Evolutionary conservation across 2,113 vertebrate species (phyloP).

Genomic region (Xenotilapia flavipinnis): DNA sequence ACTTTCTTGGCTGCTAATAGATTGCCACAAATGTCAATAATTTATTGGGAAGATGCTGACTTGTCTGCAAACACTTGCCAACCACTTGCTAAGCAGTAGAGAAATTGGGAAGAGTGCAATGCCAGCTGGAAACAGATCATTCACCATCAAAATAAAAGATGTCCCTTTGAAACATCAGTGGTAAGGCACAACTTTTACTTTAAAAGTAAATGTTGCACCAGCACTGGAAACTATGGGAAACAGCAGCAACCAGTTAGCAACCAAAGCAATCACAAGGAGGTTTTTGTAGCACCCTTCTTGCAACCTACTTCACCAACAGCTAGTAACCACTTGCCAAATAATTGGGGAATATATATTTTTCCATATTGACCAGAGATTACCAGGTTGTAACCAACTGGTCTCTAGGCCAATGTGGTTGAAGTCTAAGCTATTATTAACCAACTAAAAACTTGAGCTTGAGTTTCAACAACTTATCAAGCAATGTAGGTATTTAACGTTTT

Average conservation of each 20-base stretch:
- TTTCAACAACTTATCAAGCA: background rate
- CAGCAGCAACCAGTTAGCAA: background rate
- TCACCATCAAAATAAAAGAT: background rate
- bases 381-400: background rate
- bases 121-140: background rate
- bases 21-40: background rate
- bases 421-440: background rate
- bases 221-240: background rate
- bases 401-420: background rate
- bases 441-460: background rate
- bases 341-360: background rate
- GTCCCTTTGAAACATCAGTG: background rate
- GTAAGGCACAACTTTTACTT: background rate
- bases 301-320: background rate
- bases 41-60: background rate
- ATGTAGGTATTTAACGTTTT: background rate
- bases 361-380: background rate
- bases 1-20: background rate
- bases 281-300: background rate
- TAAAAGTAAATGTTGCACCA: background rate
- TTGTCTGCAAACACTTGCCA: background rate
- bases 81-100: background rate
- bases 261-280: background rate
- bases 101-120: background rate
- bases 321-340: background rate